Conservation (phyloP, 2,113 vertebrate species). For the Plecotus auritus region DNA sequence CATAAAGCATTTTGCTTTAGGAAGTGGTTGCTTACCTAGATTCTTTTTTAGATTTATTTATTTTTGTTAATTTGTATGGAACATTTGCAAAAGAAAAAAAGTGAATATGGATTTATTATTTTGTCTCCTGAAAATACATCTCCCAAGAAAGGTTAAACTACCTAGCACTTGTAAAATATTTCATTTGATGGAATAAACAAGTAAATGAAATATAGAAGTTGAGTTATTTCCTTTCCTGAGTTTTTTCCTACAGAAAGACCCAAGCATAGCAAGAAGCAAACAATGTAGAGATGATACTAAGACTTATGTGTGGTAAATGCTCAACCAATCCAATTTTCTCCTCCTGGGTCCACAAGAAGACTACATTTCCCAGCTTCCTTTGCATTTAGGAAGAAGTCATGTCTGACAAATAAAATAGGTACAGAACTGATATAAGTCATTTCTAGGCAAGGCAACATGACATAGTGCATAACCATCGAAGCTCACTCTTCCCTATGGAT, state of each 20-base stretch:
- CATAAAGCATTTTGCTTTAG: background rate
- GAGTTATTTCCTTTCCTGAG: background rate
- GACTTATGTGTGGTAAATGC: background rate
- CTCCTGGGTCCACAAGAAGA: background rate
- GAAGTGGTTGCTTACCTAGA: background rate
- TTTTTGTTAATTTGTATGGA: background rate
- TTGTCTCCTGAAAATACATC: background rate
- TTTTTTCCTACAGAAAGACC: background rate
- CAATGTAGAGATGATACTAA: background rate
- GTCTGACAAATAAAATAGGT: background rate
- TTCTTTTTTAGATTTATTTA: background rate
- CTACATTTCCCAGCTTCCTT: background rate
- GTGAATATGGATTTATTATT: background rate
- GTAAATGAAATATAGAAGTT: background rate
- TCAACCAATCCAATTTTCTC: background rate
- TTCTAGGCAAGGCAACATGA: background rate
- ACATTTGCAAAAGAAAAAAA: background rate
- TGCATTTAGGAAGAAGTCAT: background rate
- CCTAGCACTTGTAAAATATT: background rate
- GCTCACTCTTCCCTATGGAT: background rate
- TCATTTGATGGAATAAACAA: background rate
- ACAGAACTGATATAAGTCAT: background rate
- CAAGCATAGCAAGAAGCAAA: background rate
- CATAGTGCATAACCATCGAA: background rate
- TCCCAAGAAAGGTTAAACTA: background rate